A percentile compares a stretch with the other conserved stretches of the same genome.
Evolutionary conservation across 2,888 invertebrate species (phyloP).

Genomic region (Amphiduros pacificus): DNA sequence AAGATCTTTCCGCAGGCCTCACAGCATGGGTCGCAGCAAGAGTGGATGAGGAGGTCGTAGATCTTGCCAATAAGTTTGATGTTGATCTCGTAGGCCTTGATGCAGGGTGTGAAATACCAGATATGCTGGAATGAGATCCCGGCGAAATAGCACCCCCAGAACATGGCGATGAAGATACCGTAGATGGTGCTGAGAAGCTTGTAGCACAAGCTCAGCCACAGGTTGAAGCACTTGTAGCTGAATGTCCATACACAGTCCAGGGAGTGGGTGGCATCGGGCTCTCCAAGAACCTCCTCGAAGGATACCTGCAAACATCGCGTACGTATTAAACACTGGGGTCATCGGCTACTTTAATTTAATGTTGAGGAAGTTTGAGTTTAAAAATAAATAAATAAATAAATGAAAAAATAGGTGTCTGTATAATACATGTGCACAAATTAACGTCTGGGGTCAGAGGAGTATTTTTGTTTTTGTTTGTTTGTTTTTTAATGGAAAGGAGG

Average conservation of each 20-base stretch:
- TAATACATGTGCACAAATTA: no score
- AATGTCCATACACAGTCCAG: conserved; percentile 72
- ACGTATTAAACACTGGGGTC: no score
- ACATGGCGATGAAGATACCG: conserved; percentile 69
- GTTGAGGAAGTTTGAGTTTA: no score
- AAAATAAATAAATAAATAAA: no score
- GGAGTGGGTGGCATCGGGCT: conserved; percentile 36
- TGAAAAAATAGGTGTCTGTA: no score
- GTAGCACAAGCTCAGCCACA: conserved; percentile 71
- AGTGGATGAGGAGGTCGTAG: conserved; percentile 17
- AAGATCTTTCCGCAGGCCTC: conserved; percentile 31
- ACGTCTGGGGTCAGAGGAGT: no score
- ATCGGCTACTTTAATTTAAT: no score
- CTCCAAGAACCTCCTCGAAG: conserved; percentile 41
- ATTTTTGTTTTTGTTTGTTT: no score
- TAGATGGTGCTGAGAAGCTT: conserved; percentile 68
- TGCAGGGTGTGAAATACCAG: conserved; percentile 35
- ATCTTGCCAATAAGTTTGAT: conserved; percentile 28
- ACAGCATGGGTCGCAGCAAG: conserved; percentile 33
- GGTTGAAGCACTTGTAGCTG: conserved; percentile 68
- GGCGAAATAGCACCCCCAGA: conserved; percentile 58
- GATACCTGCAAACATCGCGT: conserved; percentile 67
- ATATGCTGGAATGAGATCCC: conserved; percentile 65
- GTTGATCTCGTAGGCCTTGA: conserved; percentile 62
- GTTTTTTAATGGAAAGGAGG: no score